Base-by-base conservation (phyloP, 2,797 vertebrate species). In the Sitta carolinensis region DNA sequence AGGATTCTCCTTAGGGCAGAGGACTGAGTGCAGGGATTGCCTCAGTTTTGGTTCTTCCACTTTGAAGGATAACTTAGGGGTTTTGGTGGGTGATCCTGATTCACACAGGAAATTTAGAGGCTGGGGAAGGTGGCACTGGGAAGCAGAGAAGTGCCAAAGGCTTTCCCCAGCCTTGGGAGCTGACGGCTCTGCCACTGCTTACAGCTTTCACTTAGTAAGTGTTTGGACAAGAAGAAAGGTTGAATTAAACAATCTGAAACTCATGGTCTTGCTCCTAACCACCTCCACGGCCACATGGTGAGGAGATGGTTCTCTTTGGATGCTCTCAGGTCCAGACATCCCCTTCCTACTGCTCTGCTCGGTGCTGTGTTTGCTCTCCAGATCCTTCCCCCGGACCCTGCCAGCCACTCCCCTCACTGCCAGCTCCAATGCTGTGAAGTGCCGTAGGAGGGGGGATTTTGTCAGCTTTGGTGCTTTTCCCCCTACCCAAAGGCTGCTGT, bases 351-450 rank as follows among this genome's bases (percentile, higher is more conserved):
- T 1, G 3, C 54, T 54, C 12, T 81, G n/a, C 77, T 86, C 1
- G 1, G 69, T 87, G 79, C 47, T 3, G 2, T 40, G 32, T 54
- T 84, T 42, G 26, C 52, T 75, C 0, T 0, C 51, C 7, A 3
- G 32, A 42, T 9, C 5, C 42, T 83, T 74, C 47, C 20, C 62
- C 0, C 0, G 43, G 45, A 43, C 36, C 2, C 50, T 87, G 67
- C 68, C 7, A 22, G 25, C 17, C 5, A 0, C 29, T 69, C 81
- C 43, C 48, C 48, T 2, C 3, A 2, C 32, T 62, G 40, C 48
- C 0, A 1, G 9, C 32, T 68, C 47, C n/a, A 4, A 11, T 48
- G 73, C 58, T 14, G 3, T 57, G 70, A 79, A 76, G 29, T 45
- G 55, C 55, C 0, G 0, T 80, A 81, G 77, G 27, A 76, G 20